Conservation (phyloP, 2,888 invertebrate genomes). For the Dolichomitus sp. region DNA sequence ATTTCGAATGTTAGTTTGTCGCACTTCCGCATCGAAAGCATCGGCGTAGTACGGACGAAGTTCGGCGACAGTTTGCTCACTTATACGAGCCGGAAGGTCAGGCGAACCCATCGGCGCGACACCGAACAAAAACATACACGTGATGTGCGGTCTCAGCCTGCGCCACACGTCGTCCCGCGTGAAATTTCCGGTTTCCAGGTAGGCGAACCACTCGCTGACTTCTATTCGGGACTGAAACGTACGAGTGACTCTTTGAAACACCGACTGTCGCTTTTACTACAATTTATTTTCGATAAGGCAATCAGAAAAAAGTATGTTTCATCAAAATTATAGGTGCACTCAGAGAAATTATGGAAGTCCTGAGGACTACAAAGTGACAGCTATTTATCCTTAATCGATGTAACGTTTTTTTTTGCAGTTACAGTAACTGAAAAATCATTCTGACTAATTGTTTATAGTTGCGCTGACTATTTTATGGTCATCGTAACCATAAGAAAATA, state of each 20-base stretch:
- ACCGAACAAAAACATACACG: conserved; percentile 3
- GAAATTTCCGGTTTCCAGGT: conserved; percentile 53
- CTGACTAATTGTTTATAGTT: too few relatives aligned
- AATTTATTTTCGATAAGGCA: too few relatives aligned
- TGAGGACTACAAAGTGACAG: too few relatives aligned
- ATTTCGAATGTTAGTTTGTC: conserved; percentile 48
- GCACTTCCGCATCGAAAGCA: conserved; percentile 68
- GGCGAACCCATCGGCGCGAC: conserved; percentile 12
- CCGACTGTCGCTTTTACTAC: neutral
- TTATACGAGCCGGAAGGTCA: conserved; percentile 70
- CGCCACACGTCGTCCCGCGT: conserved; percentile 51
- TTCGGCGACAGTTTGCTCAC: conserved; percentile 72
- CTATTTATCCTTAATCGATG: too few relatives aligned
- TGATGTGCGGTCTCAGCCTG: conserved; percentile 44
- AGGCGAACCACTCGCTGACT: conserved; percentile 57
- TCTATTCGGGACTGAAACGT: conserved; percentile 48
- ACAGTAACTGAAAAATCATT: too few relatives aligned
- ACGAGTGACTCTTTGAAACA: neutral
- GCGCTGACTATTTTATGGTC: too few relatives aligned
- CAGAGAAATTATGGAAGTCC: too few relatives aligned
- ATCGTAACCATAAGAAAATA: too few relatives aligned
- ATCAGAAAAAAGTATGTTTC: too few relatives aligned
- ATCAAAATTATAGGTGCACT: too few relatives aligned
- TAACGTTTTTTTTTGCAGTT: too few relatives aligned
- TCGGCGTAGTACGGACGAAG: conserved; percentile 72